Evolutionary conservation across 53 echinoderm and acorn worm species (phyloP), one percentile per base, ranked within the genome.

Genomic region (Hippasteria phrygiana): DNA sequence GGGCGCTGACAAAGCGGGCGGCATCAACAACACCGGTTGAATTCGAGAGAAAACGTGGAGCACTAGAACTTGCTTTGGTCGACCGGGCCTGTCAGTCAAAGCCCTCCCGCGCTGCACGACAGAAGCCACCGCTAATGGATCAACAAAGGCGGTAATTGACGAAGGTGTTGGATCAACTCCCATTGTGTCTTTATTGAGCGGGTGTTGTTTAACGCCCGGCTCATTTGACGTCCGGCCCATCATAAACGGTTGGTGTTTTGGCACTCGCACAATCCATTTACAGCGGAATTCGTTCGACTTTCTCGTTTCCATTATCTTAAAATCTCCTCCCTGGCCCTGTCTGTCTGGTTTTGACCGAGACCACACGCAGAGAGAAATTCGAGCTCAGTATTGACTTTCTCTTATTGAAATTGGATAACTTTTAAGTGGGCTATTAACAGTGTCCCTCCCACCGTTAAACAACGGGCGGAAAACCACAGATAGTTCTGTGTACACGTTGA

Each of bases 121-220:
- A 20, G 39, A 71, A 55, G 77, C 54, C 33, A 33, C 55, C 77
- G 77, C 77, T 77, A 77, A 77, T 14, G 55, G 53, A 77, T 47
- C 80, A 39, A 63, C 34, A 80, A 41, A 28, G 9, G n/a, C 80
- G 11, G 80, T 80, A 63, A 63, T 80, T 80, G 80, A 33, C 32
- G n/a, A n/a, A 80, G 45, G 80, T 80, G 80, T 29, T 80, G 39
- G 63, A 80, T 80, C 62, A 54, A 80, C 54, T 35, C 34, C 20
- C 63, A 40, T 62, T 80, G 80, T 80, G 38, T 24, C 63, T 45
- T 80, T 80, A 63, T 80, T 71, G 39, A n/a, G 37, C 18, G 80
- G 59, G 38, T 80, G 38, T 32, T 26, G 29, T 54, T 42, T 80
- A 80, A 62, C 37, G 41, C 20, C 39, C 34, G 20, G 39, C 26